Base-by-base conservation (phyloP, 2,888 invertebrate genomes). In the Ethmia dodecea region DNA sequence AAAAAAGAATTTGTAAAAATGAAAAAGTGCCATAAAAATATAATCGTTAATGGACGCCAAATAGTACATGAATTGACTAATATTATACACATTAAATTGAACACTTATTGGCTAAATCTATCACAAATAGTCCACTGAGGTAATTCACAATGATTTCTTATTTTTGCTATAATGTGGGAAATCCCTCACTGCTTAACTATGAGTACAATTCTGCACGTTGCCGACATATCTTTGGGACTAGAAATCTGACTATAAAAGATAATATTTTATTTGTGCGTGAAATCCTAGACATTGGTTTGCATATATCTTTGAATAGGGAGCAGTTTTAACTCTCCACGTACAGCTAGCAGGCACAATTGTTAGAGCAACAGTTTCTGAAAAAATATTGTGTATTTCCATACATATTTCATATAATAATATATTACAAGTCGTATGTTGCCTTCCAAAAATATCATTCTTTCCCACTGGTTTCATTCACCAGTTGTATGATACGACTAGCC, bases 41-140 rank as follows among this genome's bases (percentile, higher is more conserved):
- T 52, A 54, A 45, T 49, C 55, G 55, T 38, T 60, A 57, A 66
- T 73, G 75, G 77, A 80, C 78, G 76, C 65, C 71, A 75, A 78
- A 65, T 63, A 67, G 70, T 75, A 74, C 62, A 67, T 61, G 65
- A 81, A 79, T 79, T 81, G 74, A 83, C 81, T 73, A 77, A 77
- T 24, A 60, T 56, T 60, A 65, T 70, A 74, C 62, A 73, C 60
- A 60, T 62, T 77, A 74, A 67, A 71, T 70, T 83, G 84, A 84
- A 86, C 84, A 86, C 84, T 81, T 84, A 86, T 68, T 69, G 83
- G 83, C 83, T 84, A 84, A 75, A 77, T 72, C 79, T 83, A 84
- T 83, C 81, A 84, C 83, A 84, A 75, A 76, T 64, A 77, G 74
- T 76, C 71, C 78, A 75, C 75, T 80, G 84, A 84, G 83, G 83